Percentiles rank a stretch among this genome's conserved stretches.
Evolutionary conservation across 2,797 vertebrate genomes (phyloP).

Genomic region (Alfaro cultratus): DNA sequence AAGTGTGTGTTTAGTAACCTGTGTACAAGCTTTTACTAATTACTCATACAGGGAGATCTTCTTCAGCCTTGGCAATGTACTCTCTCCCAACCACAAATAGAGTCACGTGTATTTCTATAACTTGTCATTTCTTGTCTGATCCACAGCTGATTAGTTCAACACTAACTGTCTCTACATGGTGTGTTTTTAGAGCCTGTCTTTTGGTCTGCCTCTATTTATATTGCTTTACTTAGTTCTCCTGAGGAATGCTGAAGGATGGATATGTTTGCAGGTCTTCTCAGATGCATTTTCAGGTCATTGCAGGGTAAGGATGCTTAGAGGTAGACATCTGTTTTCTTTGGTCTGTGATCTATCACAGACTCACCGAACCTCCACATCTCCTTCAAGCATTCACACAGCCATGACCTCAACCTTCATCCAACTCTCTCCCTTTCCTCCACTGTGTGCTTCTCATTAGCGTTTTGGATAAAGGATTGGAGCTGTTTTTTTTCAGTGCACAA

Average conservation of each 20-base stretch:
- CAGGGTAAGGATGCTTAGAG: conserved; percentile 37
- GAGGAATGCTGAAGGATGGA: conserved; percentile 42
- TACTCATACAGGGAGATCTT: conserved; percentile 17
- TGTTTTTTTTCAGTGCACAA: conserved; percentile 54
- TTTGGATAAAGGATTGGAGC: conserved; percentile 58
- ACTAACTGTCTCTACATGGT: conserved; percentile 8
- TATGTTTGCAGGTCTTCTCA: conserved; percentile 26
- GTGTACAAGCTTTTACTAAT: conserved; percentile 19
- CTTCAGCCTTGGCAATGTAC: conserved; percentile 8
- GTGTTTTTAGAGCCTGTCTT: conserved; percentile 8
- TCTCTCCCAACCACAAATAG: conserved; percentile 3
- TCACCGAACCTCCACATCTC: neutral
- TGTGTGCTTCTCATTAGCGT: conserved; percentile 68
- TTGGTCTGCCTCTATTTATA: conserved; percentile 18
- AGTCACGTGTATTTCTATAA: conserved; percentile 1
- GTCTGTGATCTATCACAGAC: conserved; percentile 54
- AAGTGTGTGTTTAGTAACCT: conserved; percentile 50
- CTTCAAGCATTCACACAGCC: neutral
- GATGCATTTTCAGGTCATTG: conserved; percentile 56
- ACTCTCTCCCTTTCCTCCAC: conserved; percentile 17
- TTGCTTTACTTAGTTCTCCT: conserved; percentile 26
- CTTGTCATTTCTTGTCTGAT: conserved; percentile 10
- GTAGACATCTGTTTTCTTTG: conserved; percentile 46
- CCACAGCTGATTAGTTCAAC: conserved; percentile 40
- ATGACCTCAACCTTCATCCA: conserved; percentile 22